phyloP scores from a whole-genome alignment of 2,797 vertebrate genomes.

The Melanotaenia maccullochi region DNA sequence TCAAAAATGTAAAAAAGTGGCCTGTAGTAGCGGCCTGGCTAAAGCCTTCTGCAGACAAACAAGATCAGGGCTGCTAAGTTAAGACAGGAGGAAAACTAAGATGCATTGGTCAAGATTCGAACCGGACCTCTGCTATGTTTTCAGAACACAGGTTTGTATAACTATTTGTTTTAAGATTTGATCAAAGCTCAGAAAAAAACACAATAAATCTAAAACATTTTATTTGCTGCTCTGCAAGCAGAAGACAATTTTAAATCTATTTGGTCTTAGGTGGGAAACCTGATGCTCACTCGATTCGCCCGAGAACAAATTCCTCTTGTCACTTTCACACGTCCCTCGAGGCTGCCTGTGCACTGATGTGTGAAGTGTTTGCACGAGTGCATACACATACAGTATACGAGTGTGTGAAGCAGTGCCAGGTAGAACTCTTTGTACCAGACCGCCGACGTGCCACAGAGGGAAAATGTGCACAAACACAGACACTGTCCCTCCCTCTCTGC shows the following conservation, averaged over 20 bases:
- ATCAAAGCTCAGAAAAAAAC: neutral
- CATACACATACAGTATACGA: neutral
- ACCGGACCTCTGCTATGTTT: neutral
- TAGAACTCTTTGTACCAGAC: slow-evolving; percentile 62
- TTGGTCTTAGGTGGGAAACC: slow-evolving; percentile 23
- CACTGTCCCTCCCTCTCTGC: slow-evolving; percentile 24
- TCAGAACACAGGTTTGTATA: neutral
- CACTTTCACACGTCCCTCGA: slow-evolving; percentile 44
- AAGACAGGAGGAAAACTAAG: neutral
- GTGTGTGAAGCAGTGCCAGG: slow-evolving; percentile 56
- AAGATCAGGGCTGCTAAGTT: neutral
- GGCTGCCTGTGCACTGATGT: slow-evolving; percentile 50
- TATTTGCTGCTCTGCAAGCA: slow-evolving; percentile 18
- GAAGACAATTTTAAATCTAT: slow-evolving; percentile 12
- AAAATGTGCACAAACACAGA: slow-evolving; percentile 57
- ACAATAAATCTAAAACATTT: slow-evolving; percentile 3
- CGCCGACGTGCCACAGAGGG: slow-evolving; percentile 36
- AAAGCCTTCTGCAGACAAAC: neutral
- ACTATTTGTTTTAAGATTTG: neutral
- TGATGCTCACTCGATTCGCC: slow-evolving; percentile 34
- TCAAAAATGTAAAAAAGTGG: neutral
- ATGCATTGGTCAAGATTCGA: neutral
- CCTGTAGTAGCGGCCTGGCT: neutral
- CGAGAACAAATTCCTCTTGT: slow-evolving; percentile 48
- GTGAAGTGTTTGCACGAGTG: slow-evolving; percentile 25